Evolutionary conservation across 2,113 vertebrate genomes (phyloP).

Genomic region (Dipodomys stephensi): DNA sequence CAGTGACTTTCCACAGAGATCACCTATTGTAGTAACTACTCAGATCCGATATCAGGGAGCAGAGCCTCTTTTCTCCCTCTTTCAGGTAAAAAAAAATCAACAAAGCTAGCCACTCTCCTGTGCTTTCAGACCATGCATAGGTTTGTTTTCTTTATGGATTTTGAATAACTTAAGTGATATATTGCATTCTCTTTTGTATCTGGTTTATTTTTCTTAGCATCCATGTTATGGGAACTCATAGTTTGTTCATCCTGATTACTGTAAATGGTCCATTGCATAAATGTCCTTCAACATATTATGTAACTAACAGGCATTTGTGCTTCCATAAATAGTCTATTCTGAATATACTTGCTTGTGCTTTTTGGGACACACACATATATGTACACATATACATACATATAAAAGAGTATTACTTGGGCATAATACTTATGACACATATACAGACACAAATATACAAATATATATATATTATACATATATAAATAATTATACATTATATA

Average conservation of each 20-base stretch:
- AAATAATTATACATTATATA: not conserved
- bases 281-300: not conserved
- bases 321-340: not conserved
- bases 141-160: no score
- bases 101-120: not conserved
- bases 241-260: conserved; percentile 3
- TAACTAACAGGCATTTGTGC: not conserved
- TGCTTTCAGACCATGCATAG: not conserved
- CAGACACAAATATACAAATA: not conserved
- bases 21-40: not conserved
- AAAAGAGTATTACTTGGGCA: not conserved
- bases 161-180: not conserved
- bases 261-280: not conserved
- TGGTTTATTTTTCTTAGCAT: not conserved
- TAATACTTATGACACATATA: not conserved
- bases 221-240: not conserved
- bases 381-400: not conserved
- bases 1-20: not conserved
- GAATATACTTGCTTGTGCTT: conserved; percentile 4
- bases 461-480: not conserved
- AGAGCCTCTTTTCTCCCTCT: not conserved
- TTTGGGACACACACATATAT: not conserved
- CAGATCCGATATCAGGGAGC: not conserved
- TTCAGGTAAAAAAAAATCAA: no score
- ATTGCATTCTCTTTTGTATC: not conserved